Evolutionary conservation across 2,888 invertebrate genomes (phyloP), one percentile per base, ranked within the genome.

Genomic region (Ichneumoninae sp.): DNA sequence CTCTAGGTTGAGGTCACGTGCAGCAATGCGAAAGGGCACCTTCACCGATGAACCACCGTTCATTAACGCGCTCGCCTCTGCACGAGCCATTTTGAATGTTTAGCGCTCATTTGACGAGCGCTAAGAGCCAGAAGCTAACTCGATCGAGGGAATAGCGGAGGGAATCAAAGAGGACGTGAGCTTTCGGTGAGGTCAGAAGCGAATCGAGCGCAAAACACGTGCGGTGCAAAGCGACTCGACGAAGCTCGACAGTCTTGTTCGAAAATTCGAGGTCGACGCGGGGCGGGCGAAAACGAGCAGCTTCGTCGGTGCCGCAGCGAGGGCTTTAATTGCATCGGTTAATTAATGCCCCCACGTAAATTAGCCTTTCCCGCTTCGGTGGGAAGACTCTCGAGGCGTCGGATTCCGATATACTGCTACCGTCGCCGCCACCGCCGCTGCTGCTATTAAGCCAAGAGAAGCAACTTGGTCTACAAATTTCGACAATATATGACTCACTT

Each of bases 321-420:
- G 82, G 77, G 74, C 76, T 83, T 83, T 85, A 85, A 85, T 85
- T 85, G 85, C 85, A 83, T 83, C 82, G 68, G 82, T 80, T 85
- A 85, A 85, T 85, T 85, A 85, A 85, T 85, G 85, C 82, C 68
- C 52, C 80, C 79, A 78, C 82, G 85, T 85, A 85, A 85, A 85
- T 85, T 85, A 85, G 83, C 82, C 82, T 80, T 83, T 73, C 82
- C 54, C 70, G 85, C 82, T 75, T 79, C 47, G 71, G 79, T 60
- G 73, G 76, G 68, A 76, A 85, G 85, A 85, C 80, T 82, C 82
- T 75, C 74, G 77, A 83, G 82, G 80, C 82, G 79, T 66, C 66
- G 71, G 78, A 60, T 70, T 47, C 66, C 66, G 26, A 30, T 76
- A 65, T 66, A 66, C 19, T 36, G 36, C 57, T 79, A 33, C 3